Conservation (phyloP, 2,113 vertebrate genomes). For the Pachypanchax playfairii region DNA sequence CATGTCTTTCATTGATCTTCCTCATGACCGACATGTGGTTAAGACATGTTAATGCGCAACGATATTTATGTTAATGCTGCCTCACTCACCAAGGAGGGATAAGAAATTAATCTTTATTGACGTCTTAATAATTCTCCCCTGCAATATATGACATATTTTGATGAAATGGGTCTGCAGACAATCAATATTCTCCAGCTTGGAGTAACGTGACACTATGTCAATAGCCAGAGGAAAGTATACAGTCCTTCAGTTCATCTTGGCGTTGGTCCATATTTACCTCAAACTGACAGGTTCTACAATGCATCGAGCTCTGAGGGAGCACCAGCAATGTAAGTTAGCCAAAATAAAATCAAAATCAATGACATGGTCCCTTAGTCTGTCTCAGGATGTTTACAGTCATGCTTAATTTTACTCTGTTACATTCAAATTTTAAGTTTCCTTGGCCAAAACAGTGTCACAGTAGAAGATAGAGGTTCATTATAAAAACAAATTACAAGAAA, state of each 20-base stretch:
- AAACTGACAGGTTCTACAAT: slow-evolving; percentile 44
- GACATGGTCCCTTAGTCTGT: slow-evolving; percentile 13
- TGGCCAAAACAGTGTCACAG: slow-evolving; percentile 12
- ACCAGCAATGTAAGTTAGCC: slow-evolving; percentile 6
- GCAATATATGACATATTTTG: slow-evolving; percentile 59
- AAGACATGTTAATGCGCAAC: slow-evolving; percentile 53
- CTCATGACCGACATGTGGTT: slow-evolving; percentile 59
- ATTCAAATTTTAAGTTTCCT: background rate
- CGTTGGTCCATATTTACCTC: slow-evolving; percentile 52
- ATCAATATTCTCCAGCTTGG: slow-evolving; percentile 52
- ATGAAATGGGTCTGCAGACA: slow-evolving; percentile 53
- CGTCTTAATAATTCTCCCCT: slow-evolving; percentile 59
- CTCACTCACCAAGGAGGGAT: slow-evolving; percentile 38
- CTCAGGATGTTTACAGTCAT: background rate
- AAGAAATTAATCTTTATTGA: slow-evolving; percentile 69
- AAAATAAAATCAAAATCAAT: slow-evolving; percentile 50
- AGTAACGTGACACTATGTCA: slow-evolving; percentile 58
- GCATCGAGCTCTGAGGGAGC: slow-evolving; percentile 7
- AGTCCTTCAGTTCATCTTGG: slow-evolving; percentile 49
- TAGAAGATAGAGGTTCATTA: slow-evolving; percentile 18
- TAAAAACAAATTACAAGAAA: slow-evolving; percentile 13
- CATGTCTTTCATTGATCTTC: slow-evolving; percentile 66
- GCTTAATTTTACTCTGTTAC: slow-evolving; percentile 5
- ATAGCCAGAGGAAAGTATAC: slow-evolving; percentile 40
- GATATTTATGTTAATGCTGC: slow-evolving; percentile 63